Evolutionary conservation across 1,140 invertebrate species (phyloP).

Genomic region (Campoletis sonorensis): DNA sequence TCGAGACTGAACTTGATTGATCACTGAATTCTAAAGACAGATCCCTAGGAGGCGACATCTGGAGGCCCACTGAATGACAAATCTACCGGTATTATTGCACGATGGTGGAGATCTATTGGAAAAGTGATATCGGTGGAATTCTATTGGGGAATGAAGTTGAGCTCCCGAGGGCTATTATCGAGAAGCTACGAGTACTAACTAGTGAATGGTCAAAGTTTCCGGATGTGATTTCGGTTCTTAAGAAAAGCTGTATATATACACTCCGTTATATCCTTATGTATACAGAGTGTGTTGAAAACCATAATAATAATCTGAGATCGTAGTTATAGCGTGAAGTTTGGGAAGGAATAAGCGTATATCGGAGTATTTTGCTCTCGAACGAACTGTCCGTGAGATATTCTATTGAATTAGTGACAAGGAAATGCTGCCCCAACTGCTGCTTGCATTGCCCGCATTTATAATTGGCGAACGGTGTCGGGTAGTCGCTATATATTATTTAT

Average conservation of each 20-base stretch:
- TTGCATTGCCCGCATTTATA: no score
- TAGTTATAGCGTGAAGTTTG: not conserved
- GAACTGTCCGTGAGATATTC: no score
- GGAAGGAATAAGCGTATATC: no score
- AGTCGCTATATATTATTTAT: no score
- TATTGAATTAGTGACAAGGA: no score
- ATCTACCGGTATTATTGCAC: not conserved
- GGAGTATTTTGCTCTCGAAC: no score
- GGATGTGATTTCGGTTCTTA: not conserved
- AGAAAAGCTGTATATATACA: conserved; percentile 13
- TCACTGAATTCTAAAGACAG: not conserved
- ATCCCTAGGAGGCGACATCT: no score
- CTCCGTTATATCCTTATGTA: no score
- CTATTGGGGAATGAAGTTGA: not conserved
- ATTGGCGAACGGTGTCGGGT: no score
- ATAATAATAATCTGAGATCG: not conserved
- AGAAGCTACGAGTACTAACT: conserved; percentile 7
- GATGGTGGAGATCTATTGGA: not conserved
- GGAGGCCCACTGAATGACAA: not conserved
- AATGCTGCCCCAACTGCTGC: no score
- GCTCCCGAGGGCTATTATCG: not conserved
- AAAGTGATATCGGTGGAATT: conserved; percentile 7
- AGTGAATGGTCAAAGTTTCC: conserved; percentile 23
- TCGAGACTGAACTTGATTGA: not conserved
- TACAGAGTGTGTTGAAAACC: not conserved